Conservation (phyloP, 2,797 vertebrate species). For the Margarornis squamiger region DNA sequence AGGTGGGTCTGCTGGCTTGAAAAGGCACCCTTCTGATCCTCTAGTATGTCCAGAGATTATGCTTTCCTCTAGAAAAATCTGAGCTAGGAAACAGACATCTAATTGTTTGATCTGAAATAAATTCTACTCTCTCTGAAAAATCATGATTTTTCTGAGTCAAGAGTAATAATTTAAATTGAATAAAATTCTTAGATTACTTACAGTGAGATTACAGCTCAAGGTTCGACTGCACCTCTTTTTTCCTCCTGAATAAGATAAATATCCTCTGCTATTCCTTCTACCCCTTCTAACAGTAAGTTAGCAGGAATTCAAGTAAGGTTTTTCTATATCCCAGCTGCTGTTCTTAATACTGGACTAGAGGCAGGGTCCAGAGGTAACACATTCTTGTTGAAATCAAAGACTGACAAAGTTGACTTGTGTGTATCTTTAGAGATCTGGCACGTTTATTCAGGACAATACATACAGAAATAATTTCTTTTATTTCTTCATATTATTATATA, state of each 20-base stretch:
- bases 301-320: background rate
- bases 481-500: background rate
- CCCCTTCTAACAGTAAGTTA: background rate
- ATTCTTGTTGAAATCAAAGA: background rate
- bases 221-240: background rate
- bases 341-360: background rate
- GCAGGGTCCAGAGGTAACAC: rapidly evolving
- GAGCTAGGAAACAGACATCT: background rate
- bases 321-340: background rate
- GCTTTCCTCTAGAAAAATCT: background rate
- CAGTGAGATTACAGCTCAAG: background rate
- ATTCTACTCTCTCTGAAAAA: background rate
- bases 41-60: background rate
- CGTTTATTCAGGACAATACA: background rate
- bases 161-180: background rate
- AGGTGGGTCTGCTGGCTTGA: background rate
- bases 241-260: background rate
- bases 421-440: background rate
- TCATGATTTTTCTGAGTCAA: background rate
- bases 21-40: background rate
- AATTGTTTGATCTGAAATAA: background rate
- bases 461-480: background rate
- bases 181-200: background rate
- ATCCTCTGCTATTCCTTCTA: background rate
- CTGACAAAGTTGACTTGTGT: background rate